Conservation (phyloP, 2,888 invertebrate genomes). For the Mimumesa dahlbomi region DNA sequence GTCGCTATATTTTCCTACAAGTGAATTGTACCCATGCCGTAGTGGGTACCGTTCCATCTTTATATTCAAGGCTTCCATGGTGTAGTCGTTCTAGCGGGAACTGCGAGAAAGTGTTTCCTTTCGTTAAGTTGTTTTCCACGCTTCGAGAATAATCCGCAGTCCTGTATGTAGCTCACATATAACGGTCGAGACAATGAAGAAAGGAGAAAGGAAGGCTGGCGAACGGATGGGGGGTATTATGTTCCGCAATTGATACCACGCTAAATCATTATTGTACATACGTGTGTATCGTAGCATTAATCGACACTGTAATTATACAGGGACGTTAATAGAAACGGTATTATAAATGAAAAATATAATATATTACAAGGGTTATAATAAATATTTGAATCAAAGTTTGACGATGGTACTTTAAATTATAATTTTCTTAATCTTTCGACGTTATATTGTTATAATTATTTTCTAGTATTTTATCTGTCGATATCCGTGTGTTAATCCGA, state of each 20-base stretch:
- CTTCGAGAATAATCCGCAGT: constrained; percentile 65
- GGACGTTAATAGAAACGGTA: no score
- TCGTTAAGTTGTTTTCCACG: constrained; percentile 70
- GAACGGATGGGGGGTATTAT: neutral
- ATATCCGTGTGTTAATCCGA: no score
- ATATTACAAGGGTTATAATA: no score
- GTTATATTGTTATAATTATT: no score
- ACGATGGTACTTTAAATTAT: no score
- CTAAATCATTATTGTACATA: constrained; percentile 10
- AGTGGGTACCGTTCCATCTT: constrained; percentile 40
- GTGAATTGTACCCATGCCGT: constrained; percentile 15
- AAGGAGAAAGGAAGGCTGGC: constrained; percentile 22
- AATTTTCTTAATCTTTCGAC: no score
- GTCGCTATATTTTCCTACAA: constrained; percentile 17
- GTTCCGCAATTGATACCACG: neutral
- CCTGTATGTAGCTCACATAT: constrained; percentile 20
- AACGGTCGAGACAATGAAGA: constrained; percentile 34
- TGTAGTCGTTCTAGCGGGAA: constrained; percentile 52
- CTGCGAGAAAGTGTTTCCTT: constrained; percentile 72
- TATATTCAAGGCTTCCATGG: constrained; percentile 22
- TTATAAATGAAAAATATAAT: no score
- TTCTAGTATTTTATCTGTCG: no score
- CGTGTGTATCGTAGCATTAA: no score
- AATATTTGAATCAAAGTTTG: no score
- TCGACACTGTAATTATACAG: neutral